Evolutionary conservation across 1,140 invertebrate species (phyloP).

Genomic region (Drosophila littoralis): DNA sequence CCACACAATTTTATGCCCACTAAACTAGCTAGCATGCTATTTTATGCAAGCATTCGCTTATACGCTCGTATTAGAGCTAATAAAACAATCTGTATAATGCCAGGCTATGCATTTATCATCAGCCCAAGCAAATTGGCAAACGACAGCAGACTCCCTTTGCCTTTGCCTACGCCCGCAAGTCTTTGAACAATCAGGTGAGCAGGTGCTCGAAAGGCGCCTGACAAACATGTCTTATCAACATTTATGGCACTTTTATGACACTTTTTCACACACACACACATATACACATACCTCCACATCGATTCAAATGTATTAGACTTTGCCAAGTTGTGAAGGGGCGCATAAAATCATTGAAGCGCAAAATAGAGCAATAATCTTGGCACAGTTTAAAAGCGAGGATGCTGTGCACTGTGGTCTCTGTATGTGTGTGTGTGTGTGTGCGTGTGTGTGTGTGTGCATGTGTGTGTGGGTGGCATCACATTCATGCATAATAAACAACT

Average conservation of each 20-base stretch:
- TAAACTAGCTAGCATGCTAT: conserved; percentile 5
- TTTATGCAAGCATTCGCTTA: not conserved
- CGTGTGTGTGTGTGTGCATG: not conserved
- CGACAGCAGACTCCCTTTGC: conserved; percentile 4
- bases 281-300: not conserved
- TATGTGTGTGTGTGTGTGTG: no score
- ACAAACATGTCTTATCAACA: conserved; percentile 80
- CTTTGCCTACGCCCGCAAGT: not conserved
- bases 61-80: no score
- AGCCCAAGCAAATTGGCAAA: conserved; percentile 56
- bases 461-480: conserved; percentile 9
- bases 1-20: conserved; percentile 17
- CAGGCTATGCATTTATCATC: conserved; percentile 51
- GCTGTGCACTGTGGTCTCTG: not conserved
- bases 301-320: conserved; percentile 48
- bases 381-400: conserved; percentile 31
- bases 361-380: conserved; percentile 79
- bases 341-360: conserved; percentile 60
- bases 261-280: conserved; percentile 21
- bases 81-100: conserved; percentile 58
- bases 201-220: conserved; percentile 31
- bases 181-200: conserved; percentile 3
- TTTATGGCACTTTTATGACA: conserved; percentile 74
- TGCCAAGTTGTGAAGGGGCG: conserved; percentile 36
- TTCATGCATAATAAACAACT: conserved; percentile 73